Evolutionary conservation across 2,888 invertebrate species (phyloP).

Genomic region (Euplagia quadripunctaria): DNA sequence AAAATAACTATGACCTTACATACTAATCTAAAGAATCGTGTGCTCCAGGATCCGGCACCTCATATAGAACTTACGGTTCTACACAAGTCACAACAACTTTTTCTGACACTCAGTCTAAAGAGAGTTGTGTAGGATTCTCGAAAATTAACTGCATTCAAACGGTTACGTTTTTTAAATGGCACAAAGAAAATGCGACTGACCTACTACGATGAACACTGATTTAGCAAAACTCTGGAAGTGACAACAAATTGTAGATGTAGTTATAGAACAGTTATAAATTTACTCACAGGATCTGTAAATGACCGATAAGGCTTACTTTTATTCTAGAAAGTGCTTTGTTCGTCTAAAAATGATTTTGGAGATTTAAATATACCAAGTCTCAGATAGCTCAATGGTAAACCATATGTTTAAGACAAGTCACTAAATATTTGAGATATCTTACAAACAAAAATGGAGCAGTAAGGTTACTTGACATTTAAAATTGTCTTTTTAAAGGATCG

Average conservation of each 20-base stretch:
- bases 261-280: too few relatives aligned
- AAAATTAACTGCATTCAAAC: conserved; percentile 58
- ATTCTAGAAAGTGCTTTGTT: too few relatives aligned
- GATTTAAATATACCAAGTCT: too few relatives aligned
- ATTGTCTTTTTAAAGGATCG: too few relatives aligned
- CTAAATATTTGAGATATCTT: too few relatives aligned
- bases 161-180: conserved; percentile 38
- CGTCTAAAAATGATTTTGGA: too few relatives aligned
- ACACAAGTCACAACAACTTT: conserved; percentile 44
- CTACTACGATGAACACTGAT: conserved; percentile 25
- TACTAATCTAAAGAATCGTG: conserved; percentile 16
- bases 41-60: conserved; percentile 45
- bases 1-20: conserved; percentile 4
- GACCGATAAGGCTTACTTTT: too few relatives aligned
- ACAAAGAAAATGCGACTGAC: conserved; percentile 42
- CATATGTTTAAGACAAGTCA: too few relatives aligned
- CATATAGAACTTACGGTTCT: conserved; percentile 51
- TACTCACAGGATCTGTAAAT: too few relatives aligned
- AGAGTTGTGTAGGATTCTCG: conserved; percentile 52
- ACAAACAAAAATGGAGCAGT: too few relatives aligned
- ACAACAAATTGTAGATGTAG: neutral
- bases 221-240: conserved; percentile 12
- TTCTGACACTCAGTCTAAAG: conserved; percentile 54
- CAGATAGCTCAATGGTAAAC: too few relatives aligned
- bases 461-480: too few relatives aligned